phyloP scores from a whole-genome alignment of 2,113 vertebrate species.

The Propithecus coquereli region DNA sequence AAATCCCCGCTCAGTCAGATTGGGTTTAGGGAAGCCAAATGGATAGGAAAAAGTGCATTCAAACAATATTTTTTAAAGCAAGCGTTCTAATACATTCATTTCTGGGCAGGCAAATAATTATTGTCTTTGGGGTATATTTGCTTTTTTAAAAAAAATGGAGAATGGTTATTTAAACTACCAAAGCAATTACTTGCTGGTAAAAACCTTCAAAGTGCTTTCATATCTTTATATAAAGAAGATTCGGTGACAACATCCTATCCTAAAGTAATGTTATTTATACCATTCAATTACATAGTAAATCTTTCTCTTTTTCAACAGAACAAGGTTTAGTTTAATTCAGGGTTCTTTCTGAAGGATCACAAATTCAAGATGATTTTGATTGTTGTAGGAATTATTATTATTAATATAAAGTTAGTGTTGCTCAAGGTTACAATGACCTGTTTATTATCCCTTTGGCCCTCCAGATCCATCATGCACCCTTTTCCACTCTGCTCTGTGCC shows the following conservation, averaged over 20 bases:
- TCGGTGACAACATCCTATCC: background rate
- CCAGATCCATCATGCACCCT: background rate
- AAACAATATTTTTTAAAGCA: slow-evolving; percentile 25
- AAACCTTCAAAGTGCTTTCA: background rate
- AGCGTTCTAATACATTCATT: background rate
- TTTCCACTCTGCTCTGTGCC: background rate
- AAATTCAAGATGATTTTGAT: slow-evolving; percentile 29
- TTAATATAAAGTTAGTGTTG: background rate
- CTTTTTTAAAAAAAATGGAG: background rate
- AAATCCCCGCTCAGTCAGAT: slow-evolving; percentile 28
- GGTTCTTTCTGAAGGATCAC: background rate
- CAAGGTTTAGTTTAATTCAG: background rate
- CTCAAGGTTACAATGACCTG: background rate
- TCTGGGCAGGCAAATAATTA: background rate
- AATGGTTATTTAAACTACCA: slow-evolving; percentile 26
- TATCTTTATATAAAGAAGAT: background rate
- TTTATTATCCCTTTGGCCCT: background rate
- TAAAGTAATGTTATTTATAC: background rate
- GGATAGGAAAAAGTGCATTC: background rate
- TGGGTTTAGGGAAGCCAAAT: background rate
- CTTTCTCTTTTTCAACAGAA: background rate
- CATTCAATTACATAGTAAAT: background rate
- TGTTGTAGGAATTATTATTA: background rate
- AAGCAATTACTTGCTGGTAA: slow-evolving; percentile 32
- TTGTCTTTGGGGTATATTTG: background rate